A percentile compares a stretch with the other conserved stretches of the same genome.
phyloP scores from a whole-genome alignment of 2,888 invertebrate genomes.

The Drosophila fungiperda region DNA sequence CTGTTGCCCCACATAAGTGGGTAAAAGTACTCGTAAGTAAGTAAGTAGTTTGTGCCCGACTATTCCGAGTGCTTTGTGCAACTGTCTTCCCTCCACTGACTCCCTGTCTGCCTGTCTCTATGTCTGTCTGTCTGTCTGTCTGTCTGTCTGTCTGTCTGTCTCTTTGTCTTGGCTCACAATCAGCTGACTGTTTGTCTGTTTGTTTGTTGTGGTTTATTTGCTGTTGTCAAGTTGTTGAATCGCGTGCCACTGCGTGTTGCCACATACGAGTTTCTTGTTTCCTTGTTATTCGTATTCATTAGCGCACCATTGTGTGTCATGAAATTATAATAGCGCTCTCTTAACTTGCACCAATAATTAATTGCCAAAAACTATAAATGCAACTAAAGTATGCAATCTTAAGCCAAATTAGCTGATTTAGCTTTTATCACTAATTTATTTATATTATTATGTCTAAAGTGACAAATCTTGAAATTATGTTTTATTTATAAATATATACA shows the following conservation, averaged over 20 bases:
- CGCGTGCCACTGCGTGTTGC: constrained; percentile 45
- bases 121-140: constrained; percentile 4
- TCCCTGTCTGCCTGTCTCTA: background rate
- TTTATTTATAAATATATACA: background rate
- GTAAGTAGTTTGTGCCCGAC: constrained; percentile 57
- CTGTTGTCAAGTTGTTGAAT: constrained; percentile 52
- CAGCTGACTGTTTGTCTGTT: constrained; percentile 50
- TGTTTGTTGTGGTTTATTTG: constrained; percentile 35
- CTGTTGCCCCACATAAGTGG: constrained; percentile 69
- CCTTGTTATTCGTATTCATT: constrained; percentile 76
- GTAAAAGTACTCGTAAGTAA: constrained; percentile 64
- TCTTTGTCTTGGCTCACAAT: constrained; percentile 33
- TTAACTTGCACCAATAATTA: constrained; percentile 52
- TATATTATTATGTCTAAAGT: background rate
- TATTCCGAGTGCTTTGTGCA: constrained; percentile 20
- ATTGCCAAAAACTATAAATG: constrained; percentile 4
- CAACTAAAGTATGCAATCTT: background rate
- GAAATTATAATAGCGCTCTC: constrained; percentile 51
- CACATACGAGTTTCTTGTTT: constrained; percentile 55
- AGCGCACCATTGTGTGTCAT: constrained; percentile 67
- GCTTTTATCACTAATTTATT: background rate
- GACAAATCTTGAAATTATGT: background rate
- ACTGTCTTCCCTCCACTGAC: constrained; percentile 5
- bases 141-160: background rate
- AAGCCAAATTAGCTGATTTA: background rate